A percentile compares a stretch with the other conserved stretches of the same genome.
Conservation (phyloP, 2,888 invertebrate genomes). For the Mesopsocus fuscifrons region DNA sequence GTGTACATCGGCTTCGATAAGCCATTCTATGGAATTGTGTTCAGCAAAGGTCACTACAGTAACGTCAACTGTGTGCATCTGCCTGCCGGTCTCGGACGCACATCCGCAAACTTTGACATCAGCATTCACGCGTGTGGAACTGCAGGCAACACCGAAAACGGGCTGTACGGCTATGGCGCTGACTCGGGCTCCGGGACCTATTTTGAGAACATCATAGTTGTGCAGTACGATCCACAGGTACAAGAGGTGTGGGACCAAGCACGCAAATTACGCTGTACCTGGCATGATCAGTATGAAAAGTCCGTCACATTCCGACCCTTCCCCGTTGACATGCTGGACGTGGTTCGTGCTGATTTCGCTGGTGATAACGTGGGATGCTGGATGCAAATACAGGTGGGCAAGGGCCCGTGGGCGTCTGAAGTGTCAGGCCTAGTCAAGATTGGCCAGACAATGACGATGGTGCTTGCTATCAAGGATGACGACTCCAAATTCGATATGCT, state of each 20-base stretch:
- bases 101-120: conserved; percentile 77
- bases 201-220: conserved; percentile 84
- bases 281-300: conserved; percentile 92
- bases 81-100: conserved; percentile 70
- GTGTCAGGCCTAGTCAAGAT: conserved; percentile 87
- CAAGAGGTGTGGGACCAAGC: conserved; percentile 95
- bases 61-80: conserved; percentile 82
- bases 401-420: conserved; percentile 90
- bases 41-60: conserved; percentile 86
- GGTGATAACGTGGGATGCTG: conserved; percentile 92
- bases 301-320: conserved; percentile 87
- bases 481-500: conserved; percentile 92
- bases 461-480: conserved; percentile 83
- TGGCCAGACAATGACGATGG: conserved; percentile 95
- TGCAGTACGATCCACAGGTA: conserved; percentile 78
- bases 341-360: conserved; percentile 85
- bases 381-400: conserved; percentile 95
- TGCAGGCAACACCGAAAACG: conserved; percentile 78
- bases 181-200: conserved; percentile 80
- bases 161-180: conserved; percentile 69
- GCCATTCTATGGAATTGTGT: conserved; percentile 88
- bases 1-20: conserved; percentile 87
- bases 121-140: conserved; percentile 84
- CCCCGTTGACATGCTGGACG: conserved; percentile 88
- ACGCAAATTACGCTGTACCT: conserved; percentile 75